These are phyloP conservation scores for Chloromyia formosa DNA, from an alignment of 2,888 invertebrate genomes.

Conservation along the genomic window DNA sequence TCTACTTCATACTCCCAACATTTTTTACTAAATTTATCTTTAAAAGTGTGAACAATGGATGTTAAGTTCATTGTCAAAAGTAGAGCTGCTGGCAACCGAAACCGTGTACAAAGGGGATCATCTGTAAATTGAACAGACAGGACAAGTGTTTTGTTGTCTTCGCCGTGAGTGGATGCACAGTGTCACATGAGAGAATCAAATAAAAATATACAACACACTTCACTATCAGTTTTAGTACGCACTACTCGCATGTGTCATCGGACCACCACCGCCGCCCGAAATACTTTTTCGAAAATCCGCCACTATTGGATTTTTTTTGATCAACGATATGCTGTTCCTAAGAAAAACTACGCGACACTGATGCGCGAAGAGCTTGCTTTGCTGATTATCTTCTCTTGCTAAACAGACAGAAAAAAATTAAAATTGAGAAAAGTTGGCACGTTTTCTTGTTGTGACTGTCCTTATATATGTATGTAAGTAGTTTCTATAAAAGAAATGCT, in stretches of 20 bases:
- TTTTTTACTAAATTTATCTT: no score
- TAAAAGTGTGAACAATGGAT: no score
- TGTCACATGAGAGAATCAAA: no score
- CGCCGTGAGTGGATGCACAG: conserved; percentile 39
- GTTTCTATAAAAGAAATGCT: no score
- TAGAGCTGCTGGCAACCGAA: conserved; percentile 31
- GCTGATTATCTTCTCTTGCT: no score
- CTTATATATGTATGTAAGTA: no score
- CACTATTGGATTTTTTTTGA: background rate
- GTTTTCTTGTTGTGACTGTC: no score
- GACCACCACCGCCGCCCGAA: background rate
- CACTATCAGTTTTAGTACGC: conserved; percentile 18
- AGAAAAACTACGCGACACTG: conserved; percentile 36
- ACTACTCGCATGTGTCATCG: background rate
- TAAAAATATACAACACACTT: conserved; percentile 3
- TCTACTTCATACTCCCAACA: no score
- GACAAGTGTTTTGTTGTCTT: conserved; percentile 1
- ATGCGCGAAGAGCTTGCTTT: conserved; percentile 11
- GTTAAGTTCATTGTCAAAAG: no score
- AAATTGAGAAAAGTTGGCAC: no score
- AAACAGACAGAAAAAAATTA: no score
- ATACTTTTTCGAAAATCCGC: background rate
- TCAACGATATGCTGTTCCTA: conserved; percentile 3
- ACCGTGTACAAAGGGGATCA: background rate
- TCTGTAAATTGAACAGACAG: no score